phyloP scores from a whole-genome alignment of 2,888 invertebrate genomes.

The Drosophila atripex region DNA sequence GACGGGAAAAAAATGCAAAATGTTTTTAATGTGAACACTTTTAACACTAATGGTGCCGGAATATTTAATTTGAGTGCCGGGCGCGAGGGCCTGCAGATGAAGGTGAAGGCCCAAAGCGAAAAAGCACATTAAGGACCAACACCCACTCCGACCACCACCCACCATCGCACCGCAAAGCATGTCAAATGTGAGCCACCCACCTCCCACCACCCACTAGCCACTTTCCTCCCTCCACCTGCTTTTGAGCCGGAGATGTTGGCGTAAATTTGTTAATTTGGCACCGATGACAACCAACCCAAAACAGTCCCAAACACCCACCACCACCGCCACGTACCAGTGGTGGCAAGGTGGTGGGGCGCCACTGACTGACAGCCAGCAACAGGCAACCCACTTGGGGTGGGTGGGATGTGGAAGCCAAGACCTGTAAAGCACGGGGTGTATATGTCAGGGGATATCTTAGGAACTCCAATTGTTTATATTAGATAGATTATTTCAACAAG shows the following conservation, averaged over 20 bases:
- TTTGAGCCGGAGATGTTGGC: conserved; percentile 73
- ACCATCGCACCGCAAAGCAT: conserved; percentile 64
- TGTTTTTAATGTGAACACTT: conserved; percentile 81
- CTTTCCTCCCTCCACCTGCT: conserved; percentile 23
- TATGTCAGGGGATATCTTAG: not conserved
- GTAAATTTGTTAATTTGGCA: conserved; percentile 83
- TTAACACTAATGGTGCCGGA: conserved; percentile 83
- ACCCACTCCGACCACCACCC: conserved; percentile 18
- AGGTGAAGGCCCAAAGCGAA: conserved; percentile 27
- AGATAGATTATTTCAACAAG: no score
- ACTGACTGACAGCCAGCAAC: conserved; percentile 26
- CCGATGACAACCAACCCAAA: conserved; percentile 71
- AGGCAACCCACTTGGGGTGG: conserved; percentile 29
- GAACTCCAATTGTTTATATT: no score
- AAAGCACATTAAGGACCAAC: conserved; percentile 42
- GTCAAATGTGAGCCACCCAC: conserved; percentile 61
- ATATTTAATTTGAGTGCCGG: conserved; percentile 79
- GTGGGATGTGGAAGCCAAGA: conserved; percentile 14
- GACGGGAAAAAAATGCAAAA: conserved; percentile 71
- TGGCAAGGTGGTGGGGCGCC: conserved; percentile 1
- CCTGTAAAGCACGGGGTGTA: conserved; percentile 3
- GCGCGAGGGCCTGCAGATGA: not conserved
- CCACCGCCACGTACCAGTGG: conserved; percentile 53
- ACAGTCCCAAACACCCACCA: conserved; percentile 30
- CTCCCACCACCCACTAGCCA: conserved; percentile 4